A percentile compares a stretch with the other conserved stretches of the same genome.
Conservation (phyloP, 2,797 vertebrate genomes). For the Microcaecilia unicolor region DNA sequence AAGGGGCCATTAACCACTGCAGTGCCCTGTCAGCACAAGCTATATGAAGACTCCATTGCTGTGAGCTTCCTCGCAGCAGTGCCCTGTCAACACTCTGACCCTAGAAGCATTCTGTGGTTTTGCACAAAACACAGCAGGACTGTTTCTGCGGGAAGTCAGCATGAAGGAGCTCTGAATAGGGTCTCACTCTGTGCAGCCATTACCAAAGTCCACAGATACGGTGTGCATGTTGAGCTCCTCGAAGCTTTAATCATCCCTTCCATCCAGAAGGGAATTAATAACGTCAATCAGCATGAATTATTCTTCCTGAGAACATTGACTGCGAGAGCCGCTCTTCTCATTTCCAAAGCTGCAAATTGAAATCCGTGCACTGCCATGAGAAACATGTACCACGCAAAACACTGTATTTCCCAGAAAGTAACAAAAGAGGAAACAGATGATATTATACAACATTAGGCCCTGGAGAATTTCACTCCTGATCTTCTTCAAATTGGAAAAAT, state of each 20-base stretch:
- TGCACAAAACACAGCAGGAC: no score
- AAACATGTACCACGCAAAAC: conserved; percentile 18
- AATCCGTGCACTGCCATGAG: conserved; percentile 23
- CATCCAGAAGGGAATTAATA: conserved; percentile 29
- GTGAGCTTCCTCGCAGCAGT: no score
- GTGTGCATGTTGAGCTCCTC: conserved; percentile 14
- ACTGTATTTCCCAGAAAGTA: conserved; percentile 1
- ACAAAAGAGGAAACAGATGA: conserved; percentile 21
- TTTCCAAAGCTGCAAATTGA: conserved; percentile 37
- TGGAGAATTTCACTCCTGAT: conserved; percentile 26
- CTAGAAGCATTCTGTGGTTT: no score
- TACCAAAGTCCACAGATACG: conserved; percentile 15
- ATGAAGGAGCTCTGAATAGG: no score
- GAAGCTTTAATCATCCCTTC: conserved; percentile 32
- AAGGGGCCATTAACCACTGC: no score
- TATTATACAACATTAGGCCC: conserved; percentile 27
- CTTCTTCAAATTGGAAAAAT: conserved; percentile 17
- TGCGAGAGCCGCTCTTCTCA: conserved; percentile 33
- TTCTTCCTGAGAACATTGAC: conserved; percentile 28
- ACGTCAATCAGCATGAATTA: conserved; percentile 31
- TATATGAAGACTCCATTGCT: no score
- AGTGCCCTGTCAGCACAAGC: no score
- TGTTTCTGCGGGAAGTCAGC: no score
- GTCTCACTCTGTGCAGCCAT: no score
- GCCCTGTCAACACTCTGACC: no score